Evolutionary conservation across 2,888 invertebrate genomes (phyloP), one percentile per base, ranked within the genome.

Genomic region (Nephrotoma flavescens): DNA sequence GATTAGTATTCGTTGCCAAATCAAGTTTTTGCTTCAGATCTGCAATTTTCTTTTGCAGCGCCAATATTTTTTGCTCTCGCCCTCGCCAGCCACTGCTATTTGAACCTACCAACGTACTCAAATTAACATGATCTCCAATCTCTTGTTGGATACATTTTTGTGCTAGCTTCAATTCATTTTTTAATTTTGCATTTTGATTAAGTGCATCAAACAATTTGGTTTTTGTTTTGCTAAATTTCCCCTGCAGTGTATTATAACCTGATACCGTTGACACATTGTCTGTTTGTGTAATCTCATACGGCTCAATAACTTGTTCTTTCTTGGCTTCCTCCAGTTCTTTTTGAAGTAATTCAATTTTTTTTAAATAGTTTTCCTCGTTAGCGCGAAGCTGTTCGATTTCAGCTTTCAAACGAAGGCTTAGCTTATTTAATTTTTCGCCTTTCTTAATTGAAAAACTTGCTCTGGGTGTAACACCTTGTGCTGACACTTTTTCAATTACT

Each of bases 81-180:
- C 96, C 96, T 88, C 95, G 94, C 96, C 96, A 96, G 11, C 93
- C 94, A 83, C 93, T 92, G 19, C 42, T 42, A 86, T 93, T 91
- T 87, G 93, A 92, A 88, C 93, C 93, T 86, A 93, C 93, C 45
- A 95, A 89, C 86, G 93, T 92, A 88, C 93, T 94, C 9, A 96
- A 92, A 89, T 94, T 94, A 71, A 95, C 94, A 88, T 93, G 93
- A 87, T 96, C 95, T 0, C 96, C 96, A 15, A 95, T 92, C 91
- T 97, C 96, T 90, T 95, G 95, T 89, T 95, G 94, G 19, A 96
- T 90, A 88, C 95, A 94, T 92, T 95, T 96, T 19, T 95, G 95
- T 0, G 95, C 95, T 87, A 95, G 90, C 88, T 95, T 93, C 52
- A 96, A 92, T 88, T 96, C 96, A 89, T 94, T 95, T 89, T 95